phyloP scores from a whole-genome alignment of 2,888 invertebrate genomes.

The Tanypteryx hageni region DNA sequence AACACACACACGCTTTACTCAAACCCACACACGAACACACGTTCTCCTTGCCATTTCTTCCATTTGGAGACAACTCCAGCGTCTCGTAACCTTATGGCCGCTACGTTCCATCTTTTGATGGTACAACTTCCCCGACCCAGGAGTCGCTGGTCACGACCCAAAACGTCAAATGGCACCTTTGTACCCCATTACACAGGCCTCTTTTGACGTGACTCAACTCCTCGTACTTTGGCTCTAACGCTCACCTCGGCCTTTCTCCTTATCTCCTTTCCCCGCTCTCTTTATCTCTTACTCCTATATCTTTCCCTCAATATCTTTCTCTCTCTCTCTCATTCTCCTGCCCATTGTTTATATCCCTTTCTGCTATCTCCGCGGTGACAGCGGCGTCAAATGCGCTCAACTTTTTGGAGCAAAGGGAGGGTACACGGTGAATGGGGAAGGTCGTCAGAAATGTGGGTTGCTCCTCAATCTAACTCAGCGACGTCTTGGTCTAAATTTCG shows the following conservation, averaged over 20 bases:
- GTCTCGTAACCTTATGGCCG: neutral
- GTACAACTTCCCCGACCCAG: neutral
- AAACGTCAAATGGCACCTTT: conserved; percentile 12
- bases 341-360: neutral
- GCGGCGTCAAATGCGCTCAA: neutral
- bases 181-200: conserved; percentile 20
- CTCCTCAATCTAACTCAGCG: neutral
- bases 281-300: neutral
- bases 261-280: neutral
- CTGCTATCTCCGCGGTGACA: neutral
- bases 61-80: neutral
- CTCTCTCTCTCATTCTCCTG: neutral
- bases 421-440: neutral
- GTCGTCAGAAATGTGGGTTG: neutral
- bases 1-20: neutral
- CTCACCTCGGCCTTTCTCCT: neutral
- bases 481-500: neutral
- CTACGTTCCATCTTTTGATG: conserved; percentile 23
- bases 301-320: neutral
- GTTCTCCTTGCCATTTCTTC: neutral
- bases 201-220: neutral
- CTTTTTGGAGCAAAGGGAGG: neutral
- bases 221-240: neutral
- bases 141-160: neutral
- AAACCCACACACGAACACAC: neutral